Evolutionary conservation across 2,888 invertebrate species (phyloP).

Genomic region (Pristionchus mayeri): DNA sequence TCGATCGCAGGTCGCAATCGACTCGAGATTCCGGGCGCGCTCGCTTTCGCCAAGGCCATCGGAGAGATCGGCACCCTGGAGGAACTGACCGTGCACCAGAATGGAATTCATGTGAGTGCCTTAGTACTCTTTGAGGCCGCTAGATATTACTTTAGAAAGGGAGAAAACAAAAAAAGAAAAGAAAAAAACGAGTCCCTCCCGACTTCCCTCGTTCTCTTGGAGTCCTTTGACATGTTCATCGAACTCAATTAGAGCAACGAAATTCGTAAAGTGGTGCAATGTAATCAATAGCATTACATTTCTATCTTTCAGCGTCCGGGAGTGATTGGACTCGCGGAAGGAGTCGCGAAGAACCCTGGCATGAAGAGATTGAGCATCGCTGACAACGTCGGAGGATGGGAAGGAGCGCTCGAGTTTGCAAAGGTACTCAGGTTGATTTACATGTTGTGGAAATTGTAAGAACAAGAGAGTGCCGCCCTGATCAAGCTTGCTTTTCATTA

Average conservation of each 20-base stretch:
- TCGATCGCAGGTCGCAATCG: constrained; percentile 87
- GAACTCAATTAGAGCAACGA: too few relatives aligned
- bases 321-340: constrained; percentile 84
- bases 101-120: constrained; percentile 92
- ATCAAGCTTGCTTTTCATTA: too few relatives aligned
- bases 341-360: constrained; percentile 49
- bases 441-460: too few relatives aligned
- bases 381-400: constrained; percentile 45
- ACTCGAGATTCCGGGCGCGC: constrained; percentile 93
- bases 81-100: constrained; percentile 94
- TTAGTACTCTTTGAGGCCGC: too few relatives aligned
- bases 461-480: too few relatives aligned
- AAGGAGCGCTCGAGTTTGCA: constrained; percentile 27
- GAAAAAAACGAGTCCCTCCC: too few relatives aligned
- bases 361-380: constrained; percentile 30
- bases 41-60: constrained; percentile 88
- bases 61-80: constrained; percentile 88
- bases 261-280: too few relatives aligned
- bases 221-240: too few relatives aligned
- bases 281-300: constrained; percentile 83
- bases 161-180: too few relatives aligned
- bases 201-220: too few relatives aligned
- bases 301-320: constrained; percentile 83
- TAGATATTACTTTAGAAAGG: too few relatives aligned
- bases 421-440: constrained; percentile 8